Base-by-base conservation (phyloP, 2,888 invertebrate species). In the Nipponacmea schrenckii region DNA sequence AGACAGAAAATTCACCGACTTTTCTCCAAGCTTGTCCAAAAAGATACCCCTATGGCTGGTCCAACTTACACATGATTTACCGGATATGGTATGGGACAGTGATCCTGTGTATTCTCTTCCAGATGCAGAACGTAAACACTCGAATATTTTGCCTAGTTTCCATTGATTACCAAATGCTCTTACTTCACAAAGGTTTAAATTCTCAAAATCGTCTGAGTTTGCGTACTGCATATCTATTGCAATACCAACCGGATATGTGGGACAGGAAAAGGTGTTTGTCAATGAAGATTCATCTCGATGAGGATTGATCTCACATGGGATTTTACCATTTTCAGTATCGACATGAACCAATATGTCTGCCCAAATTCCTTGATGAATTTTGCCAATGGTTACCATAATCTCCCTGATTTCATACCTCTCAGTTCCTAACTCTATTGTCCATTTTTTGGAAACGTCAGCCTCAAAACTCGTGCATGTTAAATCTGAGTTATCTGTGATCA, bases 81-180 rank as follows among this genome's bases (percentile, higher is more conserved):
- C 46, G 1, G 24, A 46, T 26, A 27, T 45, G 12, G 70, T 67
- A 24, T 24, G 17, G 27, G 24, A 46, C 62, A 44, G 39, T 45
- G 24, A 26, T 5, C 70, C 70, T 17, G 46, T 65, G 62, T 70
- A 70, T 5, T 70, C 70, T 1, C 5, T 62, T 44, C 70, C 70
- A 4, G 20, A 12, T 12, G 12, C 31, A 26, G 70, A 66, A 15
- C 65, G 65, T 12, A 62, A 31, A 67, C 70, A 70, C 1, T 65
- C 70, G 15, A 65, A 27, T 26, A 62, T 67, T 70, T 15, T 56
- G 24, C 14, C 20, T 56, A 10, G 20, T 20, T 12, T 56, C 20
- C 24, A 56, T 15, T 24, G 20, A 24, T 56, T 10, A 56, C 56
- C 56, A 56, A 56, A 56, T 20, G 56, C 24, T 24, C 56, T 20